Percentiles rank a stretch among this genome's conserved stretches.
phyloP scores from a whole-genome alignment of 1,140 invertebrate species.

The Pygmarrhopalites habei region DNA sequence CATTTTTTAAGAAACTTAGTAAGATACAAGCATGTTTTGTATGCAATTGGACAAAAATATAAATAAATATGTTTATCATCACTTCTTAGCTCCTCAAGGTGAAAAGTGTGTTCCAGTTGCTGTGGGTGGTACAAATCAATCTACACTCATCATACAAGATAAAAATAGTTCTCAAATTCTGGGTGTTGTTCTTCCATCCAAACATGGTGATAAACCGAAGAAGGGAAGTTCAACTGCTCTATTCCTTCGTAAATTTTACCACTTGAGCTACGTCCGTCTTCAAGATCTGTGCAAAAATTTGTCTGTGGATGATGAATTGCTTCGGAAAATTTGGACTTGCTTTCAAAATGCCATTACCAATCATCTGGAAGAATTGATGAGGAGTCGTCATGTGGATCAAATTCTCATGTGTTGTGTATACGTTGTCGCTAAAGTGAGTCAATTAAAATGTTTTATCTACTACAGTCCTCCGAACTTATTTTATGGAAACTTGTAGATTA shows the following conservation, averaged over 20 bases:
- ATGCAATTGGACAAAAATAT: too few species aligned
- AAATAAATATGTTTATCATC: too few species aligned
- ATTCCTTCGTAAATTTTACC: slow-evolving; percentile 67
- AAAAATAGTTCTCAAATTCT: slow-evolving; percentile 39
- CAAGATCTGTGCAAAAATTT: slow-evolving; percentile 80
- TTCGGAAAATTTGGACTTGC: slow-evolving; percentile 91
- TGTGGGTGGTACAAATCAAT: slow-evolving; percentile 35
- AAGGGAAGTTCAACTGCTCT: slow-evolving; percentile 33
- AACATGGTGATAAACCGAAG: slow-evolving; percentile 39
- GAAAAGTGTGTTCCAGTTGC: slow-evolving; percentile 39
- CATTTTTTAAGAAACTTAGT: too few species aligned
- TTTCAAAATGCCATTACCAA: slow-evolving; percentile 86
- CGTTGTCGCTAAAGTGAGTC: slow-evolving; percentile 82
- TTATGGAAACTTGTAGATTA: too few species aligned
- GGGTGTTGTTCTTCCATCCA: slow-evolving; percentile 37
- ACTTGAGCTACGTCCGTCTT: slow-evolving; percentile 80
- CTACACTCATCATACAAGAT: slow-evolving; percentile 38
- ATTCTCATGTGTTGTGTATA: slow-evolving; percentile 98
- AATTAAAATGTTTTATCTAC: too few species aligned
- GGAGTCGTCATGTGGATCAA: slow-evolving; percentile 92
- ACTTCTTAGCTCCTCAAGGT: slow-evolving; percentile 31
- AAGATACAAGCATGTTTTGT: too few species aligned
- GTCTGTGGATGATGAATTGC: slow-evolving; percentile 63
- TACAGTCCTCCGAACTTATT: too few species aligned
- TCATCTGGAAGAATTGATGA: slow-evolving; percentile 68